Conservation (phyloP, 1,140 invertebrate genomes). For the Harpegnathos saltator region DNA sequence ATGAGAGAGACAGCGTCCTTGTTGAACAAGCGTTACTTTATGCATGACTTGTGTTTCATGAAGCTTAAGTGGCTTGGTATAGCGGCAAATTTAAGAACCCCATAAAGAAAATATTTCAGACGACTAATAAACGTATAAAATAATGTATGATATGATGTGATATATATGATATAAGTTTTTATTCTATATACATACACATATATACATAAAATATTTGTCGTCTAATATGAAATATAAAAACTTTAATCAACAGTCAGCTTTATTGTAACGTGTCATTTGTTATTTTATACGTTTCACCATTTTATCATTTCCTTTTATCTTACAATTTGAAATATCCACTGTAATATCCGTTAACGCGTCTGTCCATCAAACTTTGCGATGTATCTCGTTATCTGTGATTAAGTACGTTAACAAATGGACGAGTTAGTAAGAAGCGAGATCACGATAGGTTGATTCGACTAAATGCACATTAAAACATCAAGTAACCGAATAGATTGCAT, state of each 20-base stretch:
- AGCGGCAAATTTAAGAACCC: not conserved
- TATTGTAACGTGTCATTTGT: not conserved
- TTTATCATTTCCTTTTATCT: not conserved
- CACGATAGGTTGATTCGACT: conserved; percentile 23
- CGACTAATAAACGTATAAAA: no score
- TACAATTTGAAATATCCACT: not conserved
- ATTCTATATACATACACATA: no score
- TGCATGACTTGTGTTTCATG: not conserved
- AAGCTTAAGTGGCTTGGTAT: not conserved
- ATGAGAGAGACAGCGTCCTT: not conserved
- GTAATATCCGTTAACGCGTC: conserved; percentile 38
- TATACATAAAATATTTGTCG: no score
- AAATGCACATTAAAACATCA: conserved; percentile 51
- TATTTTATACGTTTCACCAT: not conserved
- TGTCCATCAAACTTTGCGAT: conserved; percentile 30
- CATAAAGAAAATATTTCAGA: not conserved
- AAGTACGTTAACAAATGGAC: conserved; percentile 44
- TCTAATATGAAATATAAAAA: not conserved
- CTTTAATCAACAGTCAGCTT: not conserved
- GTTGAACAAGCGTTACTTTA: conserved; percentile 5
- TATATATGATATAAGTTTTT: no score
- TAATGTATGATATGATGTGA: no score
- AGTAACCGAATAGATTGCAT: conserved; percentile 63
- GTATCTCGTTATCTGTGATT: conserved; percentile 53
- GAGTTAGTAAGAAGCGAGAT: conserved; percentile 59